Percentiles rank a stretch among this genome's conserved stretches.
Evolutionary conservation across 2,888 invertebrate genomes (phyloP).

Genomic region (Entomobrya multifasciata): DNA sequence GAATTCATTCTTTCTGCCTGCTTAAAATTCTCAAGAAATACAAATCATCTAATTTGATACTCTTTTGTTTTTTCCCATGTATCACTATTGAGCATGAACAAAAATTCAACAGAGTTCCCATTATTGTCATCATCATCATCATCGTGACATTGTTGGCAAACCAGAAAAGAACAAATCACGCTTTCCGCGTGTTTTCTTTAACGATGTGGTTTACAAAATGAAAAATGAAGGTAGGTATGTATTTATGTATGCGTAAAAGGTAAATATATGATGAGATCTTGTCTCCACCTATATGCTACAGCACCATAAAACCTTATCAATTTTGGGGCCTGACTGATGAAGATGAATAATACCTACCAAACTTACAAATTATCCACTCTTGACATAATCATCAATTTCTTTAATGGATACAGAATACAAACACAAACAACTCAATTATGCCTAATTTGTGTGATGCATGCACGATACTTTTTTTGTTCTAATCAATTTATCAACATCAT

Average conservation of each 20-base stretch:
- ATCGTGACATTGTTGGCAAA: not conserved
- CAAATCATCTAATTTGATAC: constrained; percentile 4
- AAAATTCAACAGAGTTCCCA: not conserved
- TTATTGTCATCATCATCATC: not conserved
- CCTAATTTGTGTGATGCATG: constrained; percentile 63
- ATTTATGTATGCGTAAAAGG: too few species aligned
- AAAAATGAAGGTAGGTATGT: not conserved
- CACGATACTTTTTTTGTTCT: constrained; percentile 17
- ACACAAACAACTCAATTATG: constrained; percentile 63
- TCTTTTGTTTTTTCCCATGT: constrained; percentile 36
- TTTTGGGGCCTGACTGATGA: constrained; percentile 21
- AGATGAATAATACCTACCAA: not conserved
- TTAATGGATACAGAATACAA: constrained; percentile 12
- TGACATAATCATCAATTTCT: constrained; percentile 17
- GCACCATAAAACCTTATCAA: constrained; percentile 3
- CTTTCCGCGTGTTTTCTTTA: constrained; percentile 31
- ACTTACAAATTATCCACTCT: too few species aligned
- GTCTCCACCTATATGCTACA: not conserved
- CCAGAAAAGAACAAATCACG: constrained; percentile 34
- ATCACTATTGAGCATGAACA: constrained; percentile 20
- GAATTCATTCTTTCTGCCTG: constrained; percentile 28
- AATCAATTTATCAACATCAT: constrained; percentile 58
- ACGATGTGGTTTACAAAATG: constrained; percentile 17
- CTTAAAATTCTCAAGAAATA: constrained; percentile 29
- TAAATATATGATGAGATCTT: too few species aligned